Evolutionary conservation across 1,140 invertebrate genomes (phyloP).

Genomic region (Capitella teleta): DNA sequence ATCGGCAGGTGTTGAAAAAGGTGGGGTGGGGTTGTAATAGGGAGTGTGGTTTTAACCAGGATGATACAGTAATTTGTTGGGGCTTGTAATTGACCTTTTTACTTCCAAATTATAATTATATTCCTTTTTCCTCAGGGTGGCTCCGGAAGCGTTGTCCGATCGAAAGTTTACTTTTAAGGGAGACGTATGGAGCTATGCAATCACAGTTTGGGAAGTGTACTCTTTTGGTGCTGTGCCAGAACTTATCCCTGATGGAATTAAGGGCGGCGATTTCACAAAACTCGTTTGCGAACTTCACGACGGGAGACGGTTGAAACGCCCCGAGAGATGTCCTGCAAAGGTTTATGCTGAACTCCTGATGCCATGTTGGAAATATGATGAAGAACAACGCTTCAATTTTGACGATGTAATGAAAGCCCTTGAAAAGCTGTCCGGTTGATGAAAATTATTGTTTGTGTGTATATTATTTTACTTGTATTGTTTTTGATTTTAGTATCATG

Average conservation of each 20-base stretch:
- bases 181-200: slow-evolving; percentile 13
- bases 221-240: slow-evolving; percentile 4
- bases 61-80: neutral
- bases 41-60: neutral
- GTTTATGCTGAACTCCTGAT: no score
- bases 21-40: neutral
- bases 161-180: slow-evolving; percentile 6
- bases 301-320: slow-evolving; percentile 4
- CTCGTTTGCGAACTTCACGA: slow-evolving; percentile 4
- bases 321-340: slow-evolving; percentile 4
- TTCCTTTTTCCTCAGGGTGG: slow-evolving; percentile 1
- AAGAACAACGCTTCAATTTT: no score
- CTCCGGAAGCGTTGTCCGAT: slow-evolving; percentile 4
- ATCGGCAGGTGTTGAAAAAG: neutral
- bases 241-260: no score
- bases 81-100: neutral
- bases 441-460: no score
- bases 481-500: no score
- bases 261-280: slow-evolving; percentile 1
- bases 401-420: no score
- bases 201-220: slow-evolving; percentile 13
- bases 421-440: no score
- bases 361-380: no score
- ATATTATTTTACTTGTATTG: no score
- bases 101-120: neutral